A percentile compares a stretch with the other conserved stretches of the same genome.
Evolutionary conservation across 2,113 vertebrate genomes (phyloP).

Genomic region (Toxotes jaculatrix): DNA sequence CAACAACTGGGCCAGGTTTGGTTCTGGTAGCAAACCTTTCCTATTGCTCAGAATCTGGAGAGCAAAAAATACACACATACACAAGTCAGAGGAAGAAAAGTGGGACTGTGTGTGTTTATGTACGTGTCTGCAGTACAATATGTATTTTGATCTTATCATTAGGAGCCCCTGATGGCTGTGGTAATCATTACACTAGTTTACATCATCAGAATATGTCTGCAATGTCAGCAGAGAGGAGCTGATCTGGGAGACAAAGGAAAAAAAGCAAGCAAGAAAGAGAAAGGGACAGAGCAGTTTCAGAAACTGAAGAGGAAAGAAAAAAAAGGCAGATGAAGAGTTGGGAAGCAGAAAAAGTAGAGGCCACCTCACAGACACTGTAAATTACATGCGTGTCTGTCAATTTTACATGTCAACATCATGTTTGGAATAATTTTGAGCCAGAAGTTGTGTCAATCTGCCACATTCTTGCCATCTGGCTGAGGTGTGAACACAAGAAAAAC

Average conservation of each 20-base stretch:
- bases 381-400: neutral
- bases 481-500: slow-evolving; percentile 13
- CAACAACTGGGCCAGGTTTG: slow-evolving; percentile 93
- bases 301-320: slow-evolving; percentile 2
- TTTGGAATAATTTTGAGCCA: neutral
- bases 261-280: neutral
- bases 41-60: slow-evolving; percentile 91
- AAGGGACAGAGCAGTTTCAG: slow-evolving; percentile 14
- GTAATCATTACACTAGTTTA: slow-evolving; percentile 75
- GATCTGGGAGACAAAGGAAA: slow-evolving; percentile 33
- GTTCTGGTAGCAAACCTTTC: slow-evolving; percentile 95
- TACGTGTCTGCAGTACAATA: slow-evolving; percentile 11
- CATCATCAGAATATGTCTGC: slow-evolving; percentile 70
- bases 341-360: neutral
- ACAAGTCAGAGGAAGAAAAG: slow-evolving; percentile 12
- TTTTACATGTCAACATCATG: neutral
- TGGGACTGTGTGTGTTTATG: slow-evolving; percentile 5
- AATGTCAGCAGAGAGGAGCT: slow-evolving; percentile 58
- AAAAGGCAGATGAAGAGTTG: neutral
- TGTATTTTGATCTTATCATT: slow-evolving; percentile 61
- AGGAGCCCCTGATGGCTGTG: slow-evolving; percentile 41
- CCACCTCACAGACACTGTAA: neutral
- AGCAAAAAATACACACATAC: slow-evolving; percentile 64
- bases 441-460: neutral
- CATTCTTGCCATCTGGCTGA: neutral